Evolutionary conservation across 2,888 invertebrate genomes (phyloP).

Genomic region (Blastobasis lacticolella): DNA sequence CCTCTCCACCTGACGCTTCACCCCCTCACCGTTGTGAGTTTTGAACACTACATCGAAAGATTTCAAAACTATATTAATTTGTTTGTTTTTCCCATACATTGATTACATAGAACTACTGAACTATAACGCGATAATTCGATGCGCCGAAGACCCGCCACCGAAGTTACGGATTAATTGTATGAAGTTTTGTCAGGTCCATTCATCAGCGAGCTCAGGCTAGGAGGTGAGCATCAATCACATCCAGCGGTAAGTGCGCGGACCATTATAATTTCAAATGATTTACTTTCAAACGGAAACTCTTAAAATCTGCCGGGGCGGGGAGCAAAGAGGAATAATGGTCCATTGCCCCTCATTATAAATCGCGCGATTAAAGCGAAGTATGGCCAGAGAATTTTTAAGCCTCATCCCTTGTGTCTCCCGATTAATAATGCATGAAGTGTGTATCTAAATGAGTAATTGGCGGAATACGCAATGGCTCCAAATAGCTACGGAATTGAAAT

Average conservation of each 20-base stretch:
- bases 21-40: too few species aligned
- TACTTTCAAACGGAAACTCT: constrained; percentile 28
- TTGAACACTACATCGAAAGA: too few species aligned
- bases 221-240: constrained; percentile 29
- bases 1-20: too few species aligned
- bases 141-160: not conserved
- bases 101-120: constrained; percentile 10
- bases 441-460: too few species aligned
- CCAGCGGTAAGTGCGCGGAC: constrained; percentile 44
- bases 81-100: too few species aligned
- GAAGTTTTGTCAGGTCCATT: constrained; percentile 31
- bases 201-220: constrained; percentile 34
- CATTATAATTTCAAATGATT: constrained; percentile 48
- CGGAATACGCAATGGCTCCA: too few species aligned
- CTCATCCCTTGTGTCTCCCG: constrained; percentile 16
- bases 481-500: too few species aligned
- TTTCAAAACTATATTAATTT: too few species aligned
- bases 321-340: constrained; percentile 25
- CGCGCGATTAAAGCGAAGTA: constrained; percentile 34
- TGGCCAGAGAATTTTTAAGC: constrained; percentile 26
- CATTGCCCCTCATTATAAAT: constrained; percentile 42
- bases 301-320: constrained; percentile 15
- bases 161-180: too few species aligned
- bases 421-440: too few species aligned
- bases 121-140: not conserved